These are phyloP conservation scores for Saguinus imperator DNA, from an alignment of 2,113 vertebrate species.

Conservation along the genomic window DNA sequence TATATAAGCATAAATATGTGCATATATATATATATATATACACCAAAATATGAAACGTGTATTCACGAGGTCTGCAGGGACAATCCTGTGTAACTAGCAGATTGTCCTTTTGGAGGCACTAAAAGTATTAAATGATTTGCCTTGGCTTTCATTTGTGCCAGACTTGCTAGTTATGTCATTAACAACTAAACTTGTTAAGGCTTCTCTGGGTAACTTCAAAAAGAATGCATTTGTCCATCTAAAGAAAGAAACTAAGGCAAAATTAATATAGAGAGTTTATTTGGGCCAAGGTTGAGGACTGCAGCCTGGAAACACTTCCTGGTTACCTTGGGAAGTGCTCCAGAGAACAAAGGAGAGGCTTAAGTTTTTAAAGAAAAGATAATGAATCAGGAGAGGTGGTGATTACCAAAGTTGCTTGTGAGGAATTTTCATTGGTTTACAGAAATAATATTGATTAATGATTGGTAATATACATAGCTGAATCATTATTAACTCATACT, in stretches of 20 bases:
- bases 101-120: background rate
- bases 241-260: background rate
- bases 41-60: background rate
- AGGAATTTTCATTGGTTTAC: background rate
- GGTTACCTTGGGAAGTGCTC: background rate
- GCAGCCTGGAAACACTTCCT: background rate
- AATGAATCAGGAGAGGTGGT: background rate
- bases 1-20: too few species aligned
- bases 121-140: background rate
- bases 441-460: background rate
- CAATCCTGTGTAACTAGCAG: background rate
- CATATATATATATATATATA: too few species aligned
- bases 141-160: slow-evolving; percentile 5
- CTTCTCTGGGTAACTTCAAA: background rate
- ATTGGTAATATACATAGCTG: background rate
- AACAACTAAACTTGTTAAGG: background rate
- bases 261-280: background rate
- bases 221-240: background rate
- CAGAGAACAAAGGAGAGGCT: background rate
- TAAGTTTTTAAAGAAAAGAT: background rate
- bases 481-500: background rate
- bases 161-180: background rate
- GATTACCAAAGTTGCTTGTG: background rate
- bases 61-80: background rate
- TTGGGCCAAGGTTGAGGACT: background rate